Conservation (phyloP, 2,113 vertebrate species). For the Monopterus albus region DNA sequence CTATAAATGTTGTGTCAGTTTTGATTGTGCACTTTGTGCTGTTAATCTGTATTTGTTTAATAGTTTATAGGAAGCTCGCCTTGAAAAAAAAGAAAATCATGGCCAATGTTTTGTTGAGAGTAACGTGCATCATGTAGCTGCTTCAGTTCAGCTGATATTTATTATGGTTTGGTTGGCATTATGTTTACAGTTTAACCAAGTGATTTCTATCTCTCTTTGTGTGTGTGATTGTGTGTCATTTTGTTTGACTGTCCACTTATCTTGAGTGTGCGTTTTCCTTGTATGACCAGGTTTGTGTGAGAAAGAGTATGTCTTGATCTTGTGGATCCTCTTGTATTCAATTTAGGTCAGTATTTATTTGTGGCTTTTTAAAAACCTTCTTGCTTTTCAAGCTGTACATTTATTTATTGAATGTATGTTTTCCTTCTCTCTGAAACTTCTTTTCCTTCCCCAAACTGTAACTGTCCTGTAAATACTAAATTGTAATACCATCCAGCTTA, state of each 20-base stretch:
- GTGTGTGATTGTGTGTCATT: neutral
- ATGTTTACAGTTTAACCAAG: constrained; percentile 47
- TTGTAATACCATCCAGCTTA: constrained; percentile 75
- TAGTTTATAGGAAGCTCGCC: constrained; percentile 66
- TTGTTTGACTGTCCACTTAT: constrained; percentile 17
- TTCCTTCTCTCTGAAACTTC: constrained; percentile 41
- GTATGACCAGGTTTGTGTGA: neutral
- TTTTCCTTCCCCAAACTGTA: constrained; percentile 42
- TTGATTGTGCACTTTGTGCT: constrained; percentile 64
- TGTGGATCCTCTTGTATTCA: constrained; percentile 37
- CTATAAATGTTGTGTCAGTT: constrained; percentile 57
- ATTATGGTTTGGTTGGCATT: constrained; percentile 53
- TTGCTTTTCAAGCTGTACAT: constrained; percentile 58
- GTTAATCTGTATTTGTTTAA: constrained; percentile 68
- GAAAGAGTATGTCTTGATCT: constrained; percentile 22
- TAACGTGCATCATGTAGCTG: constrained; percentile 46
- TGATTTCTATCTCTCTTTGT: constrained; percentile 38
- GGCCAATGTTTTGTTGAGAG: constrained; percentile 64
- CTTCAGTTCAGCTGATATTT: constrained; percentile 59
- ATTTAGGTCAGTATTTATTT: constrained; percentile 61
- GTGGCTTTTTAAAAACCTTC: constrained; percentile 45
- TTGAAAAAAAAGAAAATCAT: constrained; percentile 56
- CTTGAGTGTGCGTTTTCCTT: neutral
- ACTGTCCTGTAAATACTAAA: constrained; percentile 74
- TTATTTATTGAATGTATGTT: constrained; percentile 72